Percentiles rank a stretch among this genome's conserved stretches.
phyloP scores from a whole-genome alignment of 2,888 invertebrate species.

The Nomada lathburiana region DNA sequence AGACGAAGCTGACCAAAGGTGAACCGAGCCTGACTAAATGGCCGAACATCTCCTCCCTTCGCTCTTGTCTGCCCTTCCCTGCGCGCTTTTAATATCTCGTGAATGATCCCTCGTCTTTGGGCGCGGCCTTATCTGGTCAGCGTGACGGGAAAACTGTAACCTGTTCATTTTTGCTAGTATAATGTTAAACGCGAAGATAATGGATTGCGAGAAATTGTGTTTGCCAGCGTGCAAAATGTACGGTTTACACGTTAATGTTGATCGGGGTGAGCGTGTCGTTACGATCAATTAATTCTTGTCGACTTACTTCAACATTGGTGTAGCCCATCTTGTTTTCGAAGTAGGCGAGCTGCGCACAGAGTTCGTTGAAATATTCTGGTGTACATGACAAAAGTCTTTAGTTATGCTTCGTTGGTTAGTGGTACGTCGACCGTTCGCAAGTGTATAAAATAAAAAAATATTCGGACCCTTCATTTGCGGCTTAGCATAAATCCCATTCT shows the following conservation, averaged over 20 bases:
- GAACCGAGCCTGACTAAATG: conserved; percentile 76
- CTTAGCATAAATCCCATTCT: conserved; percentile 74
- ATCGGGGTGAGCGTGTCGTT: too few relatives aligned
- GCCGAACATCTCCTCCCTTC: conserved; percentile 70
- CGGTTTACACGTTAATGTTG: too few relatives aligned
- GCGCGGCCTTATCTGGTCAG: conserved; percentile 68
- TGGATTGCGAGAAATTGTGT: conserved; percentile 53
- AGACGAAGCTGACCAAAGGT: conserved; percentile 75
- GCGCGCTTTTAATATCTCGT: conserved; percentile 58
- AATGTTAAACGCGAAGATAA: background rate
- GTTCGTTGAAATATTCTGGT: too few relatives aligned
- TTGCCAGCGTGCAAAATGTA: conserved; percentile 6
- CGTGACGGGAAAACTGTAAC: conserved; percentile 64
- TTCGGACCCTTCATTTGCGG: conserved; percentile 65
- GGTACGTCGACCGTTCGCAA: background rate
- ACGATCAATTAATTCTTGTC: too few relatives aligned
- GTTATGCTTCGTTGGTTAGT: background rate
- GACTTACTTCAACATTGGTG: too few relatives aligned
- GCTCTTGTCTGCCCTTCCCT: conserved; percentile 36
- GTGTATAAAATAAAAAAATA: conserved; percentile 52
- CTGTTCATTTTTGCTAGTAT: background rate
- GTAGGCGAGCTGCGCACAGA: too few relatives aligned
- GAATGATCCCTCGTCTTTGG: conserved; percentile 63
- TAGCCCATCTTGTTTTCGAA: too few relatives aligned
- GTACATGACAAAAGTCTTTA: too few relatives aligned